Base-by-base conservation (phyloP, 2,888 invertebrate species). In the Helobdella robusta region DNA sequence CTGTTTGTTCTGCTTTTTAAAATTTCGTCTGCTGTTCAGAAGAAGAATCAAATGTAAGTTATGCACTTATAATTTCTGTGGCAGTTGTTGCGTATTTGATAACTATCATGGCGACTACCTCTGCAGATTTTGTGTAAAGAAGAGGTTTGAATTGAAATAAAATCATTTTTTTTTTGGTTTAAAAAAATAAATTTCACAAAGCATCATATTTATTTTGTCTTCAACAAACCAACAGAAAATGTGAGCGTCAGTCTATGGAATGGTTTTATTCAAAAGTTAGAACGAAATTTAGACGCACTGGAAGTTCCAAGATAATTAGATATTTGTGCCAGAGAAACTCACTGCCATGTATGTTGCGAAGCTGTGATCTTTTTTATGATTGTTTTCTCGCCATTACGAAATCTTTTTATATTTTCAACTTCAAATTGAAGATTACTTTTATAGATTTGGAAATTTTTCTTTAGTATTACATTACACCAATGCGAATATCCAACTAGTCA, bases 271-370 rank as follows among this genome's bases (percentile, higher is more conserved):
- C 69, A 61, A 70, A 73, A 60, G 73, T 75, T 20, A 72, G 73
- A 58, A 67, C 69, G 23, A 73, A 71, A 60, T 76, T 75, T 65
- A 75, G 74, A 56, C 67, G 76, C 18, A 76, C 75, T 64, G 78
- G 77, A n/a, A 78, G 78, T 68, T 76, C 77, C 34, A 77, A 76
- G 69, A 75, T 78, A 15, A 75, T 77, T 0, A 70, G 76, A 18
- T 70, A 68, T 1, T 59, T 70, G 0, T 70, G 68, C 66, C 68
- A 69, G 61, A 44, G 69, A 48, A 69, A 68, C 32, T 65, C 68
- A 11, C 32, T 30, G 25, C n/a, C 28, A 30, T 6, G 56, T 56
- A 59, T 23, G 28, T 35, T 59, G n/a, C n/a, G n/a, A n/a, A n/a
- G n/a, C n/a, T n/a, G n/a, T n/a, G n/a, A n/a, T n/a, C n/a, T n/a